Conservation (phyloP, 1,140 invertebrate species). For the Panagrolaimus sp. region DNA sequence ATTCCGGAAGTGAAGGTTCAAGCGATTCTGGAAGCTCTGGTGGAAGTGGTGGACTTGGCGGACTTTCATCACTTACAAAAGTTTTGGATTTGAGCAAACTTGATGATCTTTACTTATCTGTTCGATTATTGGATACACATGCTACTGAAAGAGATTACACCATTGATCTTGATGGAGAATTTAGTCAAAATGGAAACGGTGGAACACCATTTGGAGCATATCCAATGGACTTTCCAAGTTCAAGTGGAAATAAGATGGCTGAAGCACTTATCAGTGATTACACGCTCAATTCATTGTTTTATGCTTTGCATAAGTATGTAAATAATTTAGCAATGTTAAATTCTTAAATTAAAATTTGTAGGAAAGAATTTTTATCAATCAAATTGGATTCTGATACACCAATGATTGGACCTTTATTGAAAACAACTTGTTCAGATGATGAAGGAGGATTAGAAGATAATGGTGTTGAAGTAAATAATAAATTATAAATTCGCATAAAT, state of each 20-base stretch:
- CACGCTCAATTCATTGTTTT: conserved; percentile 55
- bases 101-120: conserved; percentile 44
- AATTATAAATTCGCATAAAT: background rate
- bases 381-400: conserved; percentile 56
- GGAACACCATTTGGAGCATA: conserved; percentile 58
- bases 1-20: too few relatives aligned
- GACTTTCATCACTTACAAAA: too few relatives aligned
- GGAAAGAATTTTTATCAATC: conserved; percentile 51
- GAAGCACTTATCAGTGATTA: conserved; percentile 53
- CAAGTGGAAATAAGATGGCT: conserved; percentile 51
- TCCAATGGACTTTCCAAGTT: conserved; percentile 52
- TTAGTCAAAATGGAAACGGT: conserved; percentile 17
- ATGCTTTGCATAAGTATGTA: conserved; percentile 46
- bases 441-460: conserved; percentile 45
- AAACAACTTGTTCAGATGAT: conserved; percentile 54
- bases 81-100: conserved; percentile 35
- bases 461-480: conserved; percentile 36
- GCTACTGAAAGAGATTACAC: conserved; percentile 55
- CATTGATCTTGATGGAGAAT: conserved; percentile 44
- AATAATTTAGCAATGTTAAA: background rate
- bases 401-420: conserved; percentile 54
- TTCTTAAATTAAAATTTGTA: conserved; percentile 21
- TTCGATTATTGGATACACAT: conserved; percentile 54
- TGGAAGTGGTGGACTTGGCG: too few relatives aligned
- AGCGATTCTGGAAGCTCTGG: too few relatives aligned